Base-by-base conservation (phyloP, 2,888 invertebrate species). In the Myopa testacea region DNA sequence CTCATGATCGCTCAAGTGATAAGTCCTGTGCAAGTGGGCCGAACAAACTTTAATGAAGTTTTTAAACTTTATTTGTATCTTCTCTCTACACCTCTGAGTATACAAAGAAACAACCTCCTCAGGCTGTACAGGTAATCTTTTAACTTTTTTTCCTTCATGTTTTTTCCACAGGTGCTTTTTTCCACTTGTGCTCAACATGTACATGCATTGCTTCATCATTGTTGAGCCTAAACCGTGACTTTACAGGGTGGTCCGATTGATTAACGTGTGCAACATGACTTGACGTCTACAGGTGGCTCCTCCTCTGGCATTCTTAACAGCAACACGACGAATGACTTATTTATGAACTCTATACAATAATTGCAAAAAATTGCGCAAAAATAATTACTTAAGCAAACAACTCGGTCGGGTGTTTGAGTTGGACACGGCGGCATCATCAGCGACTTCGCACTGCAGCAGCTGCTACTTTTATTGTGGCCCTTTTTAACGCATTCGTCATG, bases 371-470 rank as follows among this genome's bases (percentile, higher is more conserved):
- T 62, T 73, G 60, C 63, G 62, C 73, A 62, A 62, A 62, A 62
- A 73, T 73, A 62, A 73, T 73, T 50, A 63, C 40, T 73, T 73
- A 62, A 52, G 62, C 50, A 73, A 6, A 45, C 38, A 63, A 52
- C 67, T 34, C 34, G 55, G 34, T 37, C 68, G 45, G 34, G 72
- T 40, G n/a, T 55, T 60, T 40, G 7, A 19, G 72, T 77, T 72
- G 58, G 55, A 71, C 38, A 50, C 69, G 8, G 65, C 77, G 8
- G 65, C 77, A n/a, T 34, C 40, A 8, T 37, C 68, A 37, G 26
- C 55, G 52, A 19, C 55, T 26, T 50, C 65, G 5, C n/a, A 67
- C 73, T 45, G 76, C 76, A 58, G 78, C 67, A 45, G 74, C 62
- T 38, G 70, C 69, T 63, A 19, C 34, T 69, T 40, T 71, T 10